A percentile compares a stretch with the other conserved stretches of the same genome.
phyloP scores from a whole-genome alignment of 23 tunicate genomes.

The Clavelina lepadiformis region DNA sequence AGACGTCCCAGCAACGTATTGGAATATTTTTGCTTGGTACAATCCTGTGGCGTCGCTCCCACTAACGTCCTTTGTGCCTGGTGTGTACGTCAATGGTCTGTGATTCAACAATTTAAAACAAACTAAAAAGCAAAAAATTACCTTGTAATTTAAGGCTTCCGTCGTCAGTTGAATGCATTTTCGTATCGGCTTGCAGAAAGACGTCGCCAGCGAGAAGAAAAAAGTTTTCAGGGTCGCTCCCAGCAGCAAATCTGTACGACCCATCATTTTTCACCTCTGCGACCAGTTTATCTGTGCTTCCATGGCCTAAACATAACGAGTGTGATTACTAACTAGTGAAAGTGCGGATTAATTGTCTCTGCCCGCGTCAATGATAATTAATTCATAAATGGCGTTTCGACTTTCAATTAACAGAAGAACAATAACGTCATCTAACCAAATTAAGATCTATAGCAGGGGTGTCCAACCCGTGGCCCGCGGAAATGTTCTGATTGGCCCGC shows the following conservation, averaged over 20 bases:
- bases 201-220: slow-evolving; percentile 26
- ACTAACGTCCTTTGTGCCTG: slow-evolving; percentile 37
- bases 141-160: slow-evolving; percentile 43
- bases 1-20: slow-evolving; percentile 31
- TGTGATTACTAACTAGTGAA: too few relatives aligned
- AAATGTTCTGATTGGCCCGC: too few relatives aligned
- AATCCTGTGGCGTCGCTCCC: slow-evolving; percentile 60
- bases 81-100: too few relatives aligned
- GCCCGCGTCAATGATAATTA: too few relatives aligned
- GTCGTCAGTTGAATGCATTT: slow-evolving; percentile 24
- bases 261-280: slow-evolving; percentile 22
- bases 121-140: not conserved
- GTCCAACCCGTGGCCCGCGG: too few relatives aligned
- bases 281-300: slow-evolving; percentile 39
- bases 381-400: too few relatives aligned
- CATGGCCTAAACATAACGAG: too few relatives aligned
- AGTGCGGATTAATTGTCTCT: too few relatives aligned
- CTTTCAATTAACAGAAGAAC: too few relatives aligned
- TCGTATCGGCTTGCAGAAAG: slow-evolving; percentile 54
- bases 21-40: slow-evolving; percentile 32
- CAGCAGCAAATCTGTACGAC: slow-evolving; percentile 53
- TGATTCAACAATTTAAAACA: not conserved
- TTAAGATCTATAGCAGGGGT: too few relatives aligned
- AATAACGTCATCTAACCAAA: too few relatives aligned
- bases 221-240: slow-evolving; percentile 29